These are phyloP conservation scores for Malacoraja senta DNA, from an alignment of 2,797 vertebrate species.

Conservation along the genomic window DNA sequence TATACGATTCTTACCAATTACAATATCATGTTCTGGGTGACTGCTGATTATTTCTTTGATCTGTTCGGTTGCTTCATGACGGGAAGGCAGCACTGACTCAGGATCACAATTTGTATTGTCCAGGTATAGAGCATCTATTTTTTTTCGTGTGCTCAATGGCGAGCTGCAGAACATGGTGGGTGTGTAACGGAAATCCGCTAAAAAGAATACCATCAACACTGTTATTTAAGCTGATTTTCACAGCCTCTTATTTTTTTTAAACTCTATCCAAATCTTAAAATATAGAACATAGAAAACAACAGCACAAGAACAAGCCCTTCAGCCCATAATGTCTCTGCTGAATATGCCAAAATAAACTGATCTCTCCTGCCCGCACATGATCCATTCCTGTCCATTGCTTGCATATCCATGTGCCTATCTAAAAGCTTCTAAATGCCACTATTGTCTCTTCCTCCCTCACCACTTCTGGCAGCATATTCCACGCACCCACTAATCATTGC, in stretches of 20 bases:
- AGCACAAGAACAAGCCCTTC: no score
- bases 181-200: slow-evolving; percentile 87
- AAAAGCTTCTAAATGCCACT: no score
- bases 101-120: slow-evolving; percentile 92
- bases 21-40: slow-evolving; percentile 69
- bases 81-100: slow-evolving; percentile 66
- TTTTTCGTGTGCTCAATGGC: slow-evolving; percentile 61
- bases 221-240: background rate
- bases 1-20: slow-evolving; percentile 71
- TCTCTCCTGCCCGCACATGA: no score
- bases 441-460: no score
- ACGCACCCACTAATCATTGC: no score
- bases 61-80: slow-evolving; percentile 67
- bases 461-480: no score
- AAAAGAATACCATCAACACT: slow-evolving; percentile 35
- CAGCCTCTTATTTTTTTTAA: background rate
- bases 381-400: no score
- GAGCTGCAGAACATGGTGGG: slow-evolving; percentile 72
- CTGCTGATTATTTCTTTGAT: slow-evolving; percentile 74
- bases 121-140: slow-evolving; percentile 81
- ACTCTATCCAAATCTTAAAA: background rate
- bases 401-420: no score
- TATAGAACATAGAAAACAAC: no score
- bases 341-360: no score
- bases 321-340: no score